phyloP scores from a whole-genome alignment of 2,888 invertebrate genomes.

The Drosophila nigricruria region DNA sequence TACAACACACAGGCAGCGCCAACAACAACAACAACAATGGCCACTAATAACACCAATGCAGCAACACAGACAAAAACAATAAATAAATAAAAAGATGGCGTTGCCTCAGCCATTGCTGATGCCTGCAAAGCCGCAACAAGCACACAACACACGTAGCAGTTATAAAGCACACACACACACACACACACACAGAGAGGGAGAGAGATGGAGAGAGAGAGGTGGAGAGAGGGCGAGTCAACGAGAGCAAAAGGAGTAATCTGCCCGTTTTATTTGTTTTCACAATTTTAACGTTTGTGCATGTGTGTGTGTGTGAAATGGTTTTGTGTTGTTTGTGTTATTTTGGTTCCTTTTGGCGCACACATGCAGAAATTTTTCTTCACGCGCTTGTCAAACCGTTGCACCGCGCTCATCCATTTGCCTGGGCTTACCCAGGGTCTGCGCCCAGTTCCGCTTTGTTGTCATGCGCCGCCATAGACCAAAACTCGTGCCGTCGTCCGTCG shows the following conservation, averaged over 20 bases:
- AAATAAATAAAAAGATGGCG: constrained; percentile 78
- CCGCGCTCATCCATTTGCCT: constrained; percentile 72
- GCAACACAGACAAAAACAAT: constrained; percentile 78
- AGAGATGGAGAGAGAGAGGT: background rate
- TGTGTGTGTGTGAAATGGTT: constrained; percentile 41
- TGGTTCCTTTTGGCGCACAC: constrained; percentile 56
- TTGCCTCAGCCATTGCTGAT: constrained; percentile 63
- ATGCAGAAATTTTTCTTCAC: constrained; percentile 78
- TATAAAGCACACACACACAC: constrained; percentile 56
- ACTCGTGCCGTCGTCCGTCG: constrained; percentile 47
- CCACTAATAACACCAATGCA: constrained; percentile 78
- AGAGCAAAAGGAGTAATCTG: constrained; percentile 55
- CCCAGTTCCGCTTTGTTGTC: constrained; percentile 66
- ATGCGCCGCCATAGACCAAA: constrained; percentile 73
- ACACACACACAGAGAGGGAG: background rate
- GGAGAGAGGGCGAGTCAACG: background rate
- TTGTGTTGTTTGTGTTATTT: constrained; percentile 35
- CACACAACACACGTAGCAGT: constrained; percentile 66
- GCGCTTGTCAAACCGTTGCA: constrained; percentile 79
- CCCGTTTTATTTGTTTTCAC: constrained; percentile 74
- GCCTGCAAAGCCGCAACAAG: constrained; percentile 73
- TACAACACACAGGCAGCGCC: constrained; percentile 36
- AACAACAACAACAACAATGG: constrained; percentile 42
- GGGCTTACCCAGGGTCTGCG: constrained; percentile 38
- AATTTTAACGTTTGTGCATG: constrained; percentile 54